A percentile compares a stretch with the other conserved stretches of the same genome.
phyloP scores from a whole-genome alignment of 2,797 vertebrate species.

The Jordanella pulchra region DNA sequence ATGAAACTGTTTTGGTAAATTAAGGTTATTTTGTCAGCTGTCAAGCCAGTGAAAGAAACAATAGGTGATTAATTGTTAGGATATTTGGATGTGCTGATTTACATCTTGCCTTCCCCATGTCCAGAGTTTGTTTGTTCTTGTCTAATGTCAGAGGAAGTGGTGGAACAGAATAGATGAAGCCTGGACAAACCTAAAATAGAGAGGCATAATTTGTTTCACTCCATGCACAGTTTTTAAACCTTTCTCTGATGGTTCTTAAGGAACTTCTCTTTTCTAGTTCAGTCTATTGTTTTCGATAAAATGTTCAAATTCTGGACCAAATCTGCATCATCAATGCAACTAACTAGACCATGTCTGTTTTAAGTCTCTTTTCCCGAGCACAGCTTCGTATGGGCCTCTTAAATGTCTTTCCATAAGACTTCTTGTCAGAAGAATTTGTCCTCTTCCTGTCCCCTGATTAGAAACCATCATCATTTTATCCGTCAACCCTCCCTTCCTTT shows the following conservation, averaged over 20 bases:
- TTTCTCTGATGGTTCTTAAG: conserved; percentile 31
- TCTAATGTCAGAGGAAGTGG: conserved; percentile 46
- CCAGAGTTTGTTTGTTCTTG: conserved; percentile 47
- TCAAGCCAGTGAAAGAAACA: conserved; percentile 12
- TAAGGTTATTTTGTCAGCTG: background rate
- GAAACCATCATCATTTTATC: conserved; percentile 50
- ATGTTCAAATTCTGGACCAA: background rate
- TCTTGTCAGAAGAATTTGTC: conserved; percentile 33
- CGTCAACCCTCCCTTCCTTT: conserved; percentile 49
- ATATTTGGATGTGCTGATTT: conserved; percentile 31
- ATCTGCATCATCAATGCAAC: conserved; percentile 4
- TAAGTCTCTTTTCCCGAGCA: conserved; percentile 12
- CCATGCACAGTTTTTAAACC: conserved; percentile 32
- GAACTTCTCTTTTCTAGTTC: conserved; percentile 19
- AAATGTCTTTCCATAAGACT: conserved; percentile 25
- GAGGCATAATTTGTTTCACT: conserved; percentile 47
- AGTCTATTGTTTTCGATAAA: conserved; percentile 24
- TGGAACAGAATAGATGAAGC: conserved; percentile 49
- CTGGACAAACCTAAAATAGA: conserved; percentile 55
- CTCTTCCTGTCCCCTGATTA: conserved; percentile 51
- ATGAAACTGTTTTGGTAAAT: conserved; percentile 29
- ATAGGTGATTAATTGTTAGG: conserved; percentile 33
- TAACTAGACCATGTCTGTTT: conserved; percentile 1
- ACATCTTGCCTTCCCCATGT: conserved; percentile 12
- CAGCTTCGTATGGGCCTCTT: conserved; percentile 4